Conservation (phyloP, 2,888 invertebrate species). For the Pheosia gnoma region DNA sequence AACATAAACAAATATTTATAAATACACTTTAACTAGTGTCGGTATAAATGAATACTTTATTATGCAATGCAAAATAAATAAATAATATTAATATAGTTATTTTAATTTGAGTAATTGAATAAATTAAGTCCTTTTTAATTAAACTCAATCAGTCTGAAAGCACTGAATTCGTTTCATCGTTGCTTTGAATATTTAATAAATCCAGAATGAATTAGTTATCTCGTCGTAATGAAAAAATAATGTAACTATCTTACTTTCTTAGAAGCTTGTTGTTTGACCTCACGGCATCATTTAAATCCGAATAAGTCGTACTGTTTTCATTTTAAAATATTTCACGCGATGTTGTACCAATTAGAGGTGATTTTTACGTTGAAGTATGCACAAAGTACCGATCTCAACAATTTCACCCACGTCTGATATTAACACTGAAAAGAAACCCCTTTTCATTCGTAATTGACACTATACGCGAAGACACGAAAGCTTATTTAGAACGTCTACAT, state of each 20-base stretch:
- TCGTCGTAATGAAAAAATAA: slow-evolving; percentile 13
- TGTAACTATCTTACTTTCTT: not conserved
- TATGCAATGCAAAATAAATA: too few species aligned
- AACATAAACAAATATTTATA: too few species aligned
- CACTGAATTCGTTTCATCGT: slow-evolving; percentile 17
- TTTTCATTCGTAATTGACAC: slow-evolving; percentile 43
- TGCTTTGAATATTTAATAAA: slow-evolving; percentile 16
- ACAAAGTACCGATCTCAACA: slow-evolving; percentile 21
- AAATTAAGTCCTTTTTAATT: slow-evolving; percentile 14
- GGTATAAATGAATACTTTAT: too few species aligned
- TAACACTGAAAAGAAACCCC: slow-evolving; percentile 39
- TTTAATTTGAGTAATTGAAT: slow-evolving; percentile 4
- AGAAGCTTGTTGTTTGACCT: not conserved
- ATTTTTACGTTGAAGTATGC: too few species aligned
- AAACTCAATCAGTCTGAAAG: slow-evolving; percentile 12
- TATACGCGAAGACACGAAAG: slow-evolving; percentile 27
- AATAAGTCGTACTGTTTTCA: too few species aligned
- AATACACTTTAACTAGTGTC: too few species aligned
- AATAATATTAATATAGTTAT: not conserved
- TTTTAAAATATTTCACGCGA: not conserved
- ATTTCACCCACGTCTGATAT: slow-evolving; percentile 37
- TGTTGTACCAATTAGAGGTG: too few species aligned
- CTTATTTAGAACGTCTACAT: slow-evolving; percentile 35
- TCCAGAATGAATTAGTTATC: slow-evolving; percentile 9
- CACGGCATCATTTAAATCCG: too few species aligned